Base-by-base conservation (phyloP, 2,113 vertebrate species). In the Lepisosteus osseus region DNA sequence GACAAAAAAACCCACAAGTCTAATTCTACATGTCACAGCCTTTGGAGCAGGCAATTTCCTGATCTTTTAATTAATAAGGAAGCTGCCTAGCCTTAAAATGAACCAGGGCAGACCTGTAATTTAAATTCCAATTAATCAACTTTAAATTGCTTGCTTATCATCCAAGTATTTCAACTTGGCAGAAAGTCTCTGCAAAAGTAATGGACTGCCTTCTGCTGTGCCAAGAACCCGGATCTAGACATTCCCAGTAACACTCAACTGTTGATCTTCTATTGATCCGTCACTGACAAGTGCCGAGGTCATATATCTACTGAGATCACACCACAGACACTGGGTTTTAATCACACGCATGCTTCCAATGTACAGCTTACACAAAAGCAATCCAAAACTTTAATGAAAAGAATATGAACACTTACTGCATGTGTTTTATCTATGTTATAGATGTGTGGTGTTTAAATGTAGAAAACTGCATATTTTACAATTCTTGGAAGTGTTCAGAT, bases 241-340 rank as follows among this genome's bases (percentile, higher is more conserved):
- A 79, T 72, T 76, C 47, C 59, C 68, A 81, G 71, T 78, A 42
- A 76, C 47, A 51, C 61, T 67, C 74, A 71, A 77, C 56, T 73
- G 67, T 70, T 69, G 6, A 77, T 73, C 78, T 79, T 62, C 77
- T 56, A 79, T 69, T 67, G 66, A 72, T 63, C 56, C 59, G 64
- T 76, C 73, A 85, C 51, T 81, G 84, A 83, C 79, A 83, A 83
- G 87, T 89, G 47, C 47, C 81, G 78, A 85, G 87, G 79, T 65
- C 86, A 63, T 29, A 12, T 15, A 66, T 57, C 66, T 43, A 67
- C 64, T 72, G 3, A 74, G 29, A 29, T 29, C 29, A 29, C 29
- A 29, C 29, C 29, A 29, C 29, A 29, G 29, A 29, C 29, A 29
- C 29, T 29, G 29, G 29, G 29, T 29, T 29, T 29, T 29, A 29